phyloP scores from a whole-genome alignment of 2,797 vertebrate species.

The Ctenochaetus hawaiiensis region DNA sequence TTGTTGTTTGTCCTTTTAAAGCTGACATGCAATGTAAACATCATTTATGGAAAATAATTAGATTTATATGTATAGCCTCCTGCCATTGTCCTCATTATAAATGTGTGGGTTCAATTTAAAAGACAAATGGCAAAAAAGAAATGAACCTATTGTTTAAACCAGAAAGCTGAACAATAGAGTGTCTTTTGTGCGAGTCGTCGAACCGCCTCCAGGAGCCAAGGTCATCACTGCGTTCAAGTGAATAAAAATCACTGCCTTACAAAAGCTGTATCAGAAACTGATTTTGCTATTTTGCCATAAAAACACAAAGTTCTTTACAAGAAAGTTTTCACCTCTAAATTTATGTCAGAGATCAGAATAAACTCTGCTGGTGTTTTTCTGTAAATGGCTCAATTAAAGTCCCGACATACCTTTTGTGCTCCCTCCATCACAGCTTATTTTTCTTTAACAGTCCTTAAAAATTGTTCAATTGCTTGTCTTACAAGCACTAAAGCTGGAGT shows the following conservation, averaged over 20 bases:
- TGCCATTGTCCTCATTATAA: constrained; percentile 33
- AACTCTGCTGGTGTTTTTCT: neutral
- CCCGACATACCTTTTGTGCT: constrained; percentile 72
- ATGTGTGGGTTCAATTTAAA: constrained; percentile 46
- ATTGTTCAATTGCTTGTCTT: constrained; percentile 8
- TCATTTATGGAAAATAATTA: constrained; percentile 59
- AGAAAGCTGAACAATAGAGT: constrained; percentile 28
- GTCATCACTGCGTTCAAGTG: constrained; percentile 42
- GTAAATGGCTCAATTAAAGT: constrained; percentile 6
- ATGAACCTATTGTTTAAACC: constrained; percentile 32
- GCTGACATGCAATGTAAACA: constrained; percentile 38
- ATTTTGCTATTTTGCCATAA: constrained; percentile 7
- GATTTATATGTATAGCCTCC: constrained; percentile 29
- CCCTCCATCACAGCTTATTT: constrained; percentile 67
- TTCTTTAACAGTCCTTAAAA: constrained; percentile 33
- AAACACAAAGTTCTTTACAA: neutral
- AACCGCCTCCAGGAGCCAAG: constrained; percentile 51
- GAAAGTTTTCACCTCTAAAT: neutral
- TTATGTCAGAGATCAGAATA: neutral
- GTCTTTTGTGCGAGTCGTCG: constrained; percentile 4
- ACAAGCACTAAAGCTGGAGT: constrained; percentile 40
- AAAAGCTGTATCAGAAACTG: constrained; percentile 5
- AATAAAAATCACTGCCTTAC: constrained; percentile 16
- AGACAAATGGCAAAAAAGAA: constrained; percentile 40
- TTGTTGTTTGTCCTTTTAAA: constrained; percentile 35